Evolutionary conservation across 2,888 invertebrate species (phyloP), one percentile per base, ranked within the genome.

Genomic region (Erannis defoliaria): DNA sequence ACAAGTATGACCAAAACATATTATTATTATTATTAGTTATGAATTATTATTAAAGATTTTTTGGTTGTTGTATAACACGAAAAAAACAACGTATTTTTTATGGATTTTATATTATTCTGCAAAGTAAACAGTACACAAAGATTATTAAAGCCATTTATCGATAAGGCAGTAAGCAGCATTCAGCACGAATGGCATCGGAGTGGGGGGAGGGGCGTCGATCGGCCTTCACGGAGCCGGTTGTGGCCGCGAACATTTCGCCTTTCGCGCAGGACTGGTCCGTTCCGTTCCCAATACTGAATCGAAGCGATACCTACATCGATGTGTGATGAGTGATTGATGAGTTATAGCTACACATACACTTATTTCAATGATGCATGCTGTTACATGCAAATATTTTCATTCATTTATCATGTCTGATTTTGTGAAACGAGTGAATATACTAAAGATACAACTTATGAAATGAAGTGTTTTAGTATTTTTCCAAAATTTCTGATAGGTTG

Each of bases 191-290:
- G 68, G 67, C 77, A 64, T 75, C 77, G 79, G 82, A 82, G 84
- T 80, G 86, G 83, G 84, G 82, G 88, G 74, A 67, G 75, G 85
- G 86, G 86, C 80, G 84, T 74, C 69, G 75, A 72, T 75, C 89
- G 93, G 91, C 93, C 92, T 93, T 93, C 92, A 86, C 87, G 74
- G 80, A 93, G 89, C 93, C 93, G 93, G 93, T 93, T 92, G 88
- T 86, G 74, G 83, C 82, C 86, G 85, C 85, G 80, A 85, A 82
- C 86, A 87, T 87, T 91, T 90, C 89, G 91, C 92, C 92, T 92
- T 91, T 92, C 92, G 90, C 86, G 78, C 79, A 75, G 77, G 83
- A 84, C 86, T 86, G 81, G 85, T 83, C 85, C 86, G 82, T 84
- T 84, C 84, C 88, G 87, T 84, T 86, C 87, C 87, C 88, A 86